Evolutionary conservation across 92 coral and sea anemone species (phyloP), one percentile per base, ranked within the genome.

Genomic region (Porites divaricata): DNA sequence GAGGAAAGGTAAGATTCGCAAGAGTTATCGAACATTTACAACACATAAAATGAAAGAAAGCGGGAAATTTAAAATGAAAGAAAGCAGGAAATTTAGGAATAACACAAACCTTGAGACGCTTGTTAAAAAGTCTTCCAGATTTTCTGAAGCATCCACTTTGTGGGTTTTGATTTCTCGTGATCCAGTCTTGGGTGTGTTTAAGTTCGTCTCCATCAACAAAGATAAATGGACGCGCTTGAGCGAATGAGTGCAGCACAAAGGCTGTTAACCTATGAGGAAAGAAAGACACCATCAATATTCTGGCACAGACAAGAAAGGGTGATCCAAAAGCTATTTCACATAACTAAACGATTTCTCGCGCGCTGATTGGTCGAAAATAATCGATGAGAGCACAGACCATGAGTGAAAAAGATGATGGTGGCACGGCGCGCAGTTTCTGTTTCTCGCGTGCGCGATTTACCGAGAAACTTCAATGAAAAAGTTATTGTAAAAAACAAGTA

Each of bases 171-270:
- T 92, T 94, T 12, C 51, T 51, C 25, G 74, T 76, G 50, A 96
- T 87, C 99, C 99, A 96, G 8, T 79, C 52, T 2, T 83, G 25
- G 24, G 93, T 94, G 16, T 87, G 78, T 23, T 76, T 63, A 6
- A 94, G 85, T 75, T 95, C 91, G 1, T 78, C 88, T 20, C 83
- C 86, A 67, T 96, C 99, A 49, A 96, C 90, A 75, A 84, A 91
- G 67, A 96, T 95, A 78, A 95, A 95, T 8, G 87, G 89, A 45
- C 88, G 90, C 0, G 98, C 99, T 79, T 95, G 95, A 24, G 98
- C 98, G 74, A 96, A 96, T 10, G 99, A 96, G 77, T 96, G 93
- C 81, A 96, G 84, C 25, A 96, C 99, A 70, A 96, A 96, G n/a
- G 99, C 99, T 50, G 99, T 96, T 79, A 96, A 83, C 99, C 99